Evolutionary conservation across 2,797 vertebrate species (phyloP), one percentile per base, ranked within the genome.

Genomic region (Helostoma temminkii): DNA sequence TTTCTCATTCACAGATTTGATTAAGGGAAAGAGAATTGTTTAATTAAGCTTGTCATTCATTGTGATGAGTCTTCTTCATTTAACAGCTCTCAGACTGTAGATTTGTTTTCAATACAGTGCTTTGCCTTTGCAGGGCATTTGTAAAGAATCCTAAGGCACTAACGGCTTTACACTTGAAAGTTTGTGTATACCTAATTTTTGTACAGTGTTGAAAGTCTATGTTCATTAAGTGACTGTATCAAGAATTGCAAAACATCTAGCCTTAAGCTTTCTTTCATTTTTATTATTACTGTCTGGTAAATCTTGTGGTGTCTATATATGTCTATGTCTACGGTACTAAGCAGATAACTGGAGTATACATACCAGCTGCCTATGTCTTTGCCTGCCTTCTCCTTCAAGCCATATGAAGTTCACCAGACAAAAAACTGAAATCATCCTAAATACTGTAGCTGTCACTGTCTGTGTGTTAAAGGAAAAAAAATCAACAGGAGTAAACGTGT

Each of bases 21-120:
- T 92, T 92, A 88, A 90, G 71, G 68, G 32, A 68, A 64, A 65
- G 88, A 82, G 85, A 88, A 85, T 80, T 64, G 83, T 86, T 92
- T 92, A 92, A 92, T 92, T 90, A 92, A 87, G 76, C 77, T 14
- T 41, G 82, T 84, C 86, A 90, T 56, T 82, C 85, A 83, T 78
- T 83, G 65, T 54, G 71, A 85, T 85, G 84, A 56, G 85, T 75
- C 68, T 61, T 84, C 78, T 81, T 88, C 76, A 83, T 89, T n/a
- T 83, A 84, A 67, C 39, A 50, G 58, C 8, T 9, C 30, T 61
- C 39, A 41, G 8, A 25, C 37, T 74, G 28, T 2, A 18, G 37
- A 48, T 66, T 69, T 70, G 46, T 25, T 71, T 69, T 74, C 71
- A 64, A 37, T 43, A n/a, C 74, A 22, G 3, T 45, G 6, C 24